These are phyloP conservation scores for Dryomyza anilis DNA, from an alignment of 2,888 invertebrate species.

Conservation along the genomic window DNA sequence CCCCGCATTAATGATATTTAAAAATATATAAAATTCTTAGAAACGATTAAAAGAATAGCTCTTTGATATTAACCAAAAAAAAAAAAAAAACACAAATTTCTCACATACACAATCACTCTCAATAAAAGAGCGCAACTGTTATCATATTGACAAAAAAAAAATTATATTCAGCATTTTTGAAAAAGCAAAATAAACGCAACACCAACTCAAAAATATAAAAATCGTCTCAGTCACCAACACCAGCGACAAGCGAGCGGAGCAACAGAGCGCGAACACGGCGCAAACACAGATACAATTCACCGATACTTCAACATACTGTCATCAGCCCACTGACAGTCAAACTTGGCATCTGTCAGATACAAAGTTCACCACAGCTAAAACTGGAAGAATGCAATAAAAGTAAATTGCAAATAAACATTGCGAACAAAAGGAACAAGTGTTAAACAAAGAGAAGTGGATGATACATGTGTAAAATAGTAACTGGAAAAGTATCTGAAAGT, in stretches of 20 bases:
- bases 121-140: no score
- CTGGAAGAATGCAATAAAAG: neutral
- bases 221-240: neutral
- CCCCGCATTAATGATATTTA: no score
- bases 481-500: neutral
- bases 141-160: no score
- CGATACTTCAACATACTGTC: neutral
- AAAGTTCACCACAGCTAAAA: slow-evolving; percentile 2
- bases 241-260: neutral
- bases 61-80: no score
- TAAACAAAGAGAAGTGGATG: neutral
- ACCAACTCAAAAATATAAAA: neutral
- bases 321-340: neutral
- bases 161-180: neutral
- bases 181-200: neutral
- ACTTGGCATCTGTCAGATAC: slow-evolving; percentile 4
- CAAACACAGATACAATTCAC: neutral
- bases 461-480: neutral
- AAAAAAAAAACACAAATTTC: no score
- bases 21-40: no score
- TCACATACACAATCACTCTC: neutral
- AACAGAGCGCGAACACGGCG: neutral
- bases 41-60: no score
- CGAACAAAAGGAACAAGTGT: neutral
- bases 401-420: neutral